phyloP scores from a whole-genome alignment of 2,113 vertebrate genomes.

The Nannobrachium achirus region DNA sequence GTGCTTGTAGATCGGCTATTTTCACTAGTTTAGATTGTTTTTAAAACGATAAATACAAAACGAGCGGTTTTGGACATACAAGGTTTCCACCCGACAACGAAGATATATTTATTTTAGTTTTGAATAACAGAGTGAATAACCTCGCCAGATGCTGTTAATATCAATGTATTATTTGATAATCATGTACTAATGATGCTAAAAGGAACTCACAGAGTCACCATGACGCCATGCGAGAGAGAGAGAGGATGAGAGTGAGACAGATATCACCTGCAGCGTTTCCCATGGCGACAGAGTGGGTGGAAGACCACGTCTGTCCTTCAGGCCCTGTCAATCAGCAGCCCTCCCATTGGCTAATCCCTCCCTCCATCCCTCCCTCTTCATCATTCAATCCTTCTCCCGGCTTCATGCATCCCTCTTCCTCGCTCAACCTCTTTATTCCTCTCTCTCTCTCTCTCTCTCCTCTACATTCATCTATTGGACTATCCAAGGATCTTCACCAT shows the following conservation, averaged over 20 bases:
- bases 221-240: constrained; percentile 13
- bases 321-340: constrained; percentile 60
- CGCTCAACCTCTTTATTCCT: background rate
- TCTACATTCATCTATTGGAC: background rate
- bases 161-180: constrained; percentile 17
- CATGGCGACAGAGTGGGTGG: constrained; percentile 67
- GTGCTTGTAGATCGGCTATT: too few relatives aligned
- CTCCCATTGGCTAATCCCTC: constrained; percentile 23
- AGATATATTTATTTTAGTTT: too few relatives aligned
- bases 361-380: background rate
- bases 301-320: constrained; percentile 59
- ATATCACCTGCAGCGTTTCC: constrained; percentile 48
- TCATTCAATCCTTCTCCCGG: constrained; percentile 13
- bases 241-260: constrained; percentile 16
- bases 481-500: background rate
- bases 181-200: too few relatives aligned
- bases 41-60: too few relatives aligned
- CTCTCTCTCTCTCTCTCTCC: background rate
- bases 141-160: background rate
- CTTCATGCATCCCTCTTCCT: background rate
- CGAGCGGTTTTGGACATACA: too few relatives aligned
- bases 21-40: too few relatives aligned
- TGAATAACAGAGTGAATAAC: too few relatives aligned
- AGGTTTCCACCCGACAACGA: too few relatives aligned
- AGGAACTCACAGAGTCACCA: constrained; percentile 12